Conservation (phyloP, 2,113 vertebrate genomes). For the Carassius gibelio region DNA sequence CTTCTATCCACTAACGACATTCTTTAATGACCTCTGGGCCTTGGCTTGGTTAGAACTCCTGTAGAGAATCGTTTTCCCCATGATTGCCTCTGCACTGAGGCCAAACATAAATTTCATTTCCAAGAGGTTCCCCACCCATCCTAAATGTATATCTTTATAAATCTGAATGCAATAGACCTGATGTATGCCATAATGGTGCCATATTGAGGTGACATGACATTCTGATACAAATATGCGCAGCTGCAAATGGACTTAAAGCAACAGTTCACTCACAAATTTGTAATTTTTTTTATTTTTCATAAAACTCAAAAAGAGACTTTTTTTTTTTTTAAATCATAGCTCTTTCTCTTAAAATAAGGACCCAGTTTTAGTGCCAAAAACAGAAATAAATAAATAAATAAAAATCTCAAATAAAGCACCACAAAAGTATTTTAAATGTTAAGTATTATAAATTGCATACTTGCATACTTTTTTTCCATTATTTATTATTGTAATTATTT, state of each 20-base stretch:
- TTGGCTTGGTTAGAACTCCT: constrained; percentile 62
- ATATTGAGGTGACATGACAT: constrained; percentile 13
- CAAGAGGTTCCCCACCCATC: constrained; percentile 64
- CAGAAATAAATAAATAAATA: background rate
- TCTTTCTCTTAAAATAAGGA: background rate
- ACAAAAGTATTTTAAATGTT: background rate
- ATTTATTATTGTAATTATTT: too few relatives aligned
- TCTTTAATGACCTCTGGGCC: constrained; percentile 49
- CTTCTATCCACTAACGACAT: constrained; percentile 13
- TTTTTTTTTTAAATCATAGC: background rate
- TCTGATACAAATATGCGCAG: background rate
- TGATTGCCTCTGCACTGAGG: constrained; percentile 53
- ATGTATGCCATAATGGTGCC: background rate
- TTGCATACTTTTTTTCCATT: too few relatives aligned
- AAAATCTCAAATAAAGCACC: background rate
- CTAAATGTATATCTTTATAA: constrained; percentile 47
- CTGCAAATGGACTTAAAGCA: background rate
- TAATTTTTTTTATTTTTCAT: background rate
- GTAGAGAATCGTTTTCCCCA: constrained; percentile 49
- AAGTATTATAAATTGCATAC: background rate
- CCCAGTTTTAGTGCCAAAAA: background rate
- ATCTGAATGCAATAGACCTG: constrained; percentile 4
- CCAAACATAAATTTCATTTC: constrained; percentile 65
- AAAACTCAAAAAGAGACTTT: background rate
- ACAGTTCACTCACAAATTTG: background rate